phyloP scores from a whole-genome alignment of 2,113 vertebrate genomes.

The Aepyceros melampus region DNA sequence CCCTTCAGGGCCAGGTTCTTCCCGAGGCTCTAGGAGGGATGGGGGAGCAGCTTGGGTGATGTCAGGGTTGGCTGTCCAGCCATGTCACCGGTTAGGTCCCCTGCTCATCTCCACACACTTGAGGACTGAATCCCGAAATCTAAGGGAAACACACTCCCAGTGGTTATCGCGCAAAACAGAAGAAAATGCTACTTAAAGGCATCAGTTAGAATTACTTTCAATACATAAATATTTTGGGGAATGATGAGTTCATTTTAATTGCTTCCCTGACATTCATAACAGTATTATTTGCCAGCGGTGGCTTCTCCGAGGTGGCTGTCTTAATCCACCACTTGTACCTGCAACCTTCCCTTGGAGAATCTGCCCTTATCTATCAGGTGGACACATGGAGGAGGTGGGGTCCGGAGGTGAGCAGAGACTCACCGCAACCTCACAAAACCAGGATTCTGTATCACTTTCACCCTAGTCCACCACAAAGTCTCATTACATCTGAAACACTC shows the following conservation, averaged over 20 bases:
- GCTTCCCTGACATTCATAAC: slow-evolving; percentile 57
- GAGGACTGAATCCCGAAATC: background rate
- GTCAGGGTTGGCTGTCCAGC: background rate
- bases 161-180: slow-evolving; percentile 39
- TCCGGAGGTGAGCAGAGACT: background rate
- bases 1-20: background rate
- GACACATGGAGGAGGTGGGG: background rate
- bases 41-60: fast-evolving
- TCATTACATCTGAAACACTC: background rate
- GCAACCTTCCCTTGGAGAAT: background rate
- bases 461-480: background rate
- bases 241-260: slow-evolving; percentile 77
- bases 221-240: slow-evolving; percentile 72
- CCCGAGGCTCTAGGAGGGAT: background rate
- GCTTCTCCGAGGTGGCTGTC: background rate
- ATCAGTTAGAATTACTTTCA: slow-evolving; percentile 70
- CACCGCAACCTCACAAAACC: background rate
- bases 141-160: background rate
- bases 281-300: slow-evolving; percentile 53
- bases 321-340: background rate
- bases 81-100: background rate
- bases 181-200: slow-evolving; percentile 67
- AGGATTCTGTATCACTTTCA: background rate
- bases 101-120: background rate
- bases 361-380: background rate